Conservation (phyloP, 2,113 vertebrate species). For the Oenanthe oenanthe region DNA sequence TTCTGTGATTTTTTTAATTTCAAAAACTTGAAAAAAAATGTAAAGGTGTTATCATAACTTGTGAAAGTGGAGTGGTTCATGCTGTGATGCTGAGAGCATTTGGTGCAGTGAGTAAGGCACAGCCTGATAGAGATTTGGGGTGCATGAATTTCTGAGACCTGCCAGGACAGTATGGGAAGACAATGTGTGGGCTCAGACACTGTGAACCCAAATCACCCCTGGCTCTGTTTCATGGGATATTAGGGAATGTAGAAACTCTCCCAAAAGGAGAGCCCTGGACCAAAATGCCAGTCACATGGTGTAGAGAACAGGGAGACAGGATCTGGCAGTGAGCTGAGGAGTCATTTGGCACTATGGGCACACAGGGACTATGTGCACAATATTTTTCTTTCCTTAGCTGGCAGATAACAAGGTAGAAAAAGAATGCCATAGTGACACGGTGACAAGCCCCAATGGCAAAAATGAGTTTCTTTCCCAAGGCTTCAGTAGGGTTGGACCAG, state of each 20-base stretch:
- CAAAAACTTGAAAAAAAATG: background rate
- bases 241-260: background rate
- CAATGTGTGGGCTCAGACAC: background rate
- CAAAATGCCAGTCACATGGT: accelerated
- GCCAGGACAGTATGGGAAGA: background rate
- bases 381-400: background rate
- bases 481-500: background rate
- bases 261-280: background rate
- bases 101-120: background rate
- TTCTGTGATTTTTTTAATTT: background rate
- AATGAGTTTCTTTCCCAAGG: background rate
- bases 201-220: background rate
- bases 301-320: background rate
- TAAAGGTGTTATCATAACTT: background rate
- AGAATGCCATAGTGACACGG: background rate
- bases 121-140: background rate
- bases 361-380: background rate
- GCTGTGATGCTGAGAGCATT: background rate
- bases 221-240: background rate
- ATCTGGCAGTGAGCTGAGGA: background rate
- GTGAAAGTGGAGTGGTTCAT: background rate
- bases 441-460: background rate
- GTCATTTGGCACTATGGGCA: background rate
- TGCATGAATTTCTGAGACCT: background rate
- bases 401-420: background rate